phyloP scores from a whole-genome alignment of 2,888 invertebrate species.

The Noctuana brunneofusca region DNA sequence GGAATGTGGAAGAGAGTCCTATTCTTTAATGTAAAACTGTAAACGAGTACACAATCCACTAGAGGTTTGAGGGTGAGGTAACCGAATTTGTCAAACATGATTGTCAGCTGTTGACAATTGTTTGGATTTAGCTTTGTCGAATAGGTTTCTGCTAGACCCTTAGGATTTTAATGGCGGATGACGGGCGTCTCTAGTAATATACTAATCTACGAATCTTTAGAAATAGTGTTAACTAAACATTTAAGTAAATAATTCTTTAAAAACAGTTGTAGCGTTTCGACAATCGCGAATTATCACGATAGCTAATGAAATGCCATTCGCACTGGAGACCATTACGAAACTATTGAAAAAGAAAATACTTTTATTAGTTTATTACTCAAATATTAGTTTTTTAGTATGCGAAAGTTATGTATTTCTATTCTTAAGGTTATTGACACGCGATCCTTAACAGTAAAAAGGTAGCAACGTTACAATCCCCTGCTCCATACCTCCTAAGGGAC shows the following conservation, averaged over 20 bases:
- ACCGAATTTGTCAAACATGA: neutral
- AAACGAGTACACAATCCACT: neutral
- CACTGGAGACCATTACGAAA: too few species aligned
- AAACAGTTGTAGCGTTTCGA: too few species aligned
- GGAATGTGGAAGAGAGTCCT: neutral
- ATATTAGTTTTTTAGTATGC: neutral
- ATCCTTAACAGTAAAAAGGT: neutral
- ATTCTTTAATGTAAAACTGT: slow-evolving; percentile 7
- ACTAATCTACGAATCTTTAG: too few species aligned
- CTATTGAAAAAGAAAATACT: too few species aligned
- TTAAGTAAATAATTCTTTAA: too few species aligned
- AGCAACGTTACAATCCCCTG: slow-evolving; percentile 17
- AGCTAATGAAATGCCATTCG: too few species aligned
- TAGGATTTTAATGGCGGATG: too few species aligned
- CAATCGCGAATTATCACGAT: too few species aligned
- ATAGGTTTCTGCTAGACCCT: neutral
- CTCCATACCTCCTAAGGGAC: slow-evolving; percentile 18
- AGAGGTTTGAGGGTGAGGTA: neutral
- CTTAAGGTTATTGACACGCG: neutral
- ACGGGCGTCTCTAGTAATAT: too few species aligned
- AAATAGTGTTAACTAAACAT: too few species aligned
- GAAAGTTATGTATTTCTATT: too few species aligned
- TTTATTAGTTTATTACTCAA: too few species aligned
- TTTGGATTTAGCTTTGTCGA: neutral
- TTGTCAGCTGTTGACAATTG: neutral